A percentile compares a stretch with the other conserved stretches of the same genome.
Conservation (phyloP, 1,140 invertebrate species). For the Nephila pilipes region DNA sequence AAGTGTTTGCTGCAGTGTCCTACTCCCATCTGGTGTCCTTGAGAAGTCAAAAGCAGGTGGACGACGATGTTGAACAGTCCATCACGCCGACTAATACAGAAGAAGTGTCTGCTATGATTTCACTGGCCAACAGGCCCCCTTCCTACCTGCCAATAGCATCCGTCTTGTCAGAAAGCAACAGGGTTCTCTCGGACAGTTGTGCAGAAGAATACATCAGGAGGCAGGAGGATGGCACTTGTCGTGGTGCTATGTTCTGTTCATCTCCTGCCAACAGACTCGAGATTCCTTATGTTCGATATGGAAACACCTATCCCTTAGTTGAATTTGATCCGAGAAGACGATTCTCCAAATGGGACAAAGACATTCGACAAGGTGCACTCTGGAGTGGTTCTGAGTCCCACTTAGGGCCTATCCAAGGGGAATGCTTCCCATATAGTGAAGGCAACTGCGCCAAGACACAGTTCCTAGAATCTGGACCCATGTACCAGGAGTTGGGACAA, state of each 20-base stretch:
- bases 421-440: slow-evolving; percentile 61
- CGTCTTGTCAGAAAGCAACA: slow-evolving; percentile 59
- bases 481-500: slow-evolving; percentile 65
- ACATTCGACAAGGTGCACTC: slow-evolving; percentile 50
- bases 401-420: slow-evolving; percentile 57
- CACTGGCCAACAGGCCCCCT: slow-evolving; percentile 52
- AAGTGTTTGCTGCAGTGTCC: slow-evolving; percentile 73
- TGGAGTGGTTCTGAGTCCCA: slow-evolving; percentile 50
- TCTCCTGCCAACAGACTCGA: slow-evolving; percentile 46
- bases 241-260: slow-evolving; percentile 15
- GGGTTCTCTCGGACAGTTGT: slow-evolving; percentile 62
- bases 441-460: slow-evolving; percentile 46
- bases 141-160: slow-evolving; percentile 69
- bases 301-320: slow-evolving; percentile 56
- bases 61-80: slow-evolving; percentile 75
- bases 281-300: slow-evolving; percentile 53
- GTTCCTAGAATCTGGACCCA: slow-evolving; percentile 48
- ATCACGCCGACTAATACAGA: slow-evolving; percentile 77
- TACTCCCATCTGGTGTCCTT: slow-evolving; percentile 70
- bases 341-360: slow-evolving; percentile 67
- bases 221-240: slow-evolving; percentile 24
- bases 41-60: slow-evolving; percentile 52
- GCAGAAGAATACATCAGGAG: slow-evolving; percentile 10
- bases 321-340: slow-evolving; percentile 41
- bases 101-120: slow-evolving; percentile 78